Base-by-base conservation (phyloP, 2,888 invertebrate genomes). In the Mactromeris polynyma region DNA sequence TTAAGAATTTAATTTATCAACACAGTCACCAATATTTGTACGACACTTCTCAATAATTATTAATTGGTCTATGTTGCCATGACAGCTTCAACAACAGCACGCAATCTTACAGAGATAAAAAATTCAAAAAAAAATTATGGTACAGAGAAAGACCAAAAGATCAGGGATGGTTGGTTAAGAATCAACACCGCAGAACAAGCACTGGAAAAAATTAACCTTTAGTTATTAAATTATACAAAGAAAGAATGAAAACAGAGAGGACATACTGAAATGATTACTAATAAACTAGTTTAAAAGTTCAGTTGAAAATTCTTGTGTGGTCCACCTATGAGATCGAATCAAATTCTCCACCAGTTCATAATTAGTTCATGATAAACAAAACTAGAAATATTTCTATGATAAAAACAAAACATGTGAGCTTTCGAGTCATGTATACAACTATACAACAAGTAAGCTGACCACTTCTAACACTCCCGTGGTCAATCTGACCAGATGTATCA, bases 401-500 rank as follows among this genome's bases (percentile, higher is more conserved):
- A 36, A 73, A 73, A 73, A 73, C 33, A 33, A 73, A 73, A 36
- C 73, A 73, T 73, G 73, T 33, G 31, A 73, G 31, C 4, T 17
- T 14, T 36, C 73, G n/a, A 4, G 33, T 36, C n/a, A 26, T 73
- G 26, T 73, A 73, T 73, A 73, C 19, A 33, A 73, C 58, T 73
- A 36, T 36, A 33, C 33, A 73, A 19, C 73, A 73, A 11, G n/a
- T 83, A 26, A 73, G 19, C 83, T 83, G 42, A 83, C 83, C 83
- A 83, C 73, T 46, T 46, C 69, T 82, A 69, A 46, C 58, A 69
- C 73, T 73, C 31, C 46, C 17, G 17, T 21, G 88, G 86, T 90
- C 86, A 86, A 79, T 78, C 83, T 90, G 90, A 90, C 90, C 90
- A 78, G 78, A 86, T 77, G 73, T 69, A 80, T 78, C 85, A 85